Conservation (phyloP, 2,888 invertebrate genomes). For the Venusia cambrica region DNA sequence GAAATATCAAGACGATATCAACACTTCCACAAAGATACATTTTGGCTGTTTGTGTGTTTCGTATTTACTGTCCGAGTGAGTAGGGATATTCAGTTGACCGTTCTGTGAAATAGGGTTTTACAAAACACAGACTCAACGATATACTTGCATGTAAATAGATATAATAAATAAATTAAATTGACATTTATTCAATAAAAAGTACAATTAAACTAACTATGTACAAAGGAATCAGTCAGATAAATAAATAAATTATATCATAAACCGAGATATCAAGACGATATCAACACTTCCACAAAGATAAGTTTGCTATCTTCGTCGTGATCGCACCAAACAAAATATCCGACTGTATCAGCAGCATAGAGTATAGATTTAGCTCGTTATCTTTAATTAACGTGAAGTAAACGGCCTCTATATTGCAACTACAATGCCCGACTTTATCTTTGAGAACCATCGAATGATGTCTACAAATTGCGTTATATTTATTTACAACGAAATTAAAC, state of each 20-base stretch:
- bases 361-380: conserved; percentile 48
- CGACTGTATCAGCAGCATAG: conserved; percentile 27
- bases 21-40: neutral
- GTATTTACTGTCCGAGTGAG: no score
- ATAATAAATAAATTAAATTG: no score
- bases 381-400: conserved; percentile 64
- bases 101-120: no score
- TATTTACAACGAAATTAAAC: conserved; percentile 61
- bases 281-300: conserved; percentile 3
- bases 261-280: conserved; percentile 1
- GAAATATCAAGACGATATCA: conserved; percentile 1
- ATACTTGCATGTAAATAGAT: no score
- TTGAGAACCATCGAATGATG: conserved; percentile 51
- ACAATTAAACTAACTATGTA: no score
- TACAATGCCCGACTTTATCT: conserved; percentile 59
- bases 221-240: no score
- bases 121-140: no score
- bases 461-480: conserved; percentile 64
- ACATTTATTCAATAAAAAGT: no score
- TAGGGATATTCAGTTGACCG: no score
- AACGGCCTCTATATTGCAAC: conserved; percentile 56
- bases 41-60: no score
- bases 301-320: conserved; percentile 21
- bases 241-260: no score
- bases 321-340: conserved; percentile 26